Conservation (phyloP, 2,797 vertebrate species). For the Lagocephalus sceleratus region DNA sequence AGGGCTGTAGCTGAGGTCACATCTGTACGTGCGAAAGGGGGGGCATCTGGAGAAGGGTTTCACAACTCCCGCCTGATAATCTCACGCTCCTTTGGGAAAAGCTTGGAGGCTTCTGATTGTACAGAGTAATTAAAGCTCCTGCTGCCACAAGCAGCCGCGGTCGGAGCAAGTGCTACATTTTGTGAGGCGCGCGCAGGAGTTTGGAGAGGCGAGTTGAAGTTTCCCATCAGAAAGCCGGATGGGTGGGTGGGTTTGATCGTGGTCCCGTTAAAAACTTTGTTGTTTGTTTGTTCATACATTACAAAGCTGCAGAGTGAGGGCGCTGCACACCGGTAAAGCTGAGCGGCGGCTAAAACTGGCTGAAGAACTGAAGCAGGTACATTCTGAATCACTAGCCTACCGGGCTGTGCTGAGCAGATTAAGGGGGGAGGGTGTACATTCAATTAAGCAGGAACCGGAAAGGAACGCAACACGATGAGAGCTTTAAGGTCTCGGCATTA, state of each 20-base stretch:
- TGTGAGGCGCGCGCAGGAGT: constrained; percentile 50
- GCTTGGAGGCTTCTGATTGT: constrained; percentile 75
- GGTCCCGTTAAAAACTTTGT: constrained; percentile 81
- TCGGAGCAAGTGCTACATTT: constrained; percentile 58
- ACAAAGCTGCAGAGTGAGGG: constrained; percentile 66
- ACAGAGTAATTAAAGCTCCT: constrained; percentile 31
- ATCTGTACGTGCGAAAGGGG: constrained; percentile 12
- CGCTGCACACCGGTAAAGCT: constrained; percentile 34
- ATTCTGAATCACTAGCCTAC: constrained; percentile 65
- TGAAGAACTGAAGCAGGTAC: constrained; percentile 58
- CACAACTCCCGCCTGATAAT: constrained; percentile 39
- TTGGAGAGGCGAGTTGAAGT: constrained; percentile 25
- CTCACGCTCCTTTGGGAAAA: constrained; percentile 66
- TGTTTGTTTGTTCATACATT: constrained; percentile 68
- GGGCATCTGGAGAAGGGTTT: constrained; percentile 59
- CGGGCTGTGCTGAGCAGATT: constrained; percentile 56
- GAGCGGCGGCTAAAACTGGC: constrained; percentile 39
- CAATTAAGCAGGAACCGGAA: constrained; percentile 50
- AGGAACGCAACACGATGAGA: constrained; percentile 49
- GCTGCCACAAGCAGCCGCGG: constrained; percentile 45
- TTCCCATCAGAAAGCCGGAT: too few species aligned
- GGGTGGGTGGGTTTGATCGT: constrained; percentile 66
- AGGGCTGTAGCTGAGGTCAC: background rate
- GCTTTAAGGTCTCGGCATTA: constrained; percentile 45
- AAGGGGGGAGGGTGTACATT: constrained; percentile 69